A percentile compares a stretch with the other conserved stretches of the same genome.
Conservation (phyloP, 1,140 invertebrate genomes). For the Cyclargus thomasi region DNA sequence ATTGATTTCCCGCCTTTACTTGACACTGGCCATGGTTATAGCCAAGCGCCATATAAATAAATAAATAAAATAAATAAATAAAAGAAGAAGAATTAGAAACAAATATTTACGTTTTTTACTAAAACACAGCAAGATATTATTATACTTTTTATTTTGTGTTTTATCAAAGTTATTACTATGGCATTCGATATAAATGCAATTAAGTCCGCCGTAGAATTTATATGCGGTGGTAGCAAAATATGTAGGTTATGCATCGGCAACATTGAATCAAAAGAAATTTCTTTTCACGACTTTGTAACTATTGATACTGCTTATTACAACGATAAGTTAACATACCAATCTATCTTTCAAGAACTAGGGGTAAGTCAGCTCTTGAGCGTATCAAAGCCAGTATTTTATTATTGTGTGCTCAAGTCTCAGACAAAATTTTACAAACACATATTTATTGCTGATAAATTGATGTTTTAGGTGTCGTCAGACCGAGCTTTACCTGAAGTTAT, state of each 20-base stretch:
- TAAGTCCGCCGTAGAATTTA: not conserved
- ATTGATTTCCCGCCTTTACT: no score
- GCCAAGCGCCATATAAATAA: no score
- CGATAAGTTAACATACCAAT: constrained; percentile 35
- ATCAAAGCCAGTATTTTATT: no score
- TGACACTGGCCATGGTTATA: no score
- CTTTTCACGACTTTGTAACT: constrained; percentile 35
- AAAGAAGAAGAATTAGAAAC: no score
- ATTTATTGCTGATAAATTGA: not conserved
- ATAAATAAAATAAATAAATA: no score
- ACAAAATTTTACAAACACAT: no score
- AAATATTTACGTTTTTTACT: no score
- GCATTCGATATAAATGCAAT: constrained; percentile 20
- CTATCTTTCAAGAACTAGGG: constrained; percentile 42
- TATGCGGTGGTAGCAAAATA: not conserved
- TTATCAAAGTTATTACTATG: not conserved
- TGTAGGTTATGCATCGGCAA: not conserved
- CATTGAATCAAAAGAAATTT: constrained; percentile 20
- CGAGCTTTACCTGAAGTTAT: constrained; percentile 40
- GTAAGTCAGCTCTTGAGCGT: constrained; percentile 31
- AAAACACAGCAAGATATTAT: no score
- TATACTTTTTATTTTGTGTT: no score
- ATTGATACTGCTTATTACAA: constrained; percentile 37
- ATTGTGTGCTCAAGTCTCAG: no score
- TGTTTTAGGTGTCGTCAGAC: constrained; percentile 42